These are phyloP conservation scores for Atethmia centrago DNA, from an alignment of 2,888 invertebrate species.

Conservation along the genomic window DNA sequence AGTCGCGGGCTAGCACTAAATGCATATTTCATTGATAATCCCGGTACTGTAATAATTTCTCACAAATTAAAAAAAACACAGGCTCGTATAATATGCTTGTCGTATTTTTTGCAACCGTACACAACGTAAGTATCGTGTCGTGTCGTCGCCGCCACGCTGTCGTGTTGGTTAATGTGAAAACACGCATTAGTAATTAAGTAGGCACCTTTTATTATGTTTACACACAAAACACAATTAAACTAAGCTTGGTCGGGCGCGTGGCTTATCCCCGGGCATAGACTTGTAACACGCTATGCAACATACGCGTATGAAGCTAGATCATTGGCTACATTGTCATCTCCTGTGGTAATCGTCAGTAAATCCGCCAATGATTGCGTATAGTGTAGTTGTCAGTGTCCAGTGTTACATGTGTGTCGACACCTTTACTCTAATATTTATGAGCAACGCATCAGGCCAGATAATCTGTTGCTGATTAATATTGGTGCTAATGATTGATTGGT, in stretches of 20 bases:
- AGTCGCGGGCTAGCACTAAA: too few species aligned
- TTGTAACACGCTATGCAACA: conserved; percentile 19
- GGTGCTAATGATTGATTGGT: conserved; percentile 28
- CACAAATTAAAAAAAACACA: conserved; percentile 5
- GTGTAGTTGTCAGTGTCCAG: not conserved
- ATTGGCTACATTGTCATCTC: conserved; percentile 22
- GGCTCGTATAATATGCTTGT: conserved; percentile 10
- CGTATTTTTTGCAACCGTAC: conserved; percentile 29
- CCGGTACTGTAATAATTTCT: not conserved
- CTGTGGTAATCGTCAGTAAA: not conserved
- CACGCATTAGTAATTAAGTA: conserved; percentile 50
- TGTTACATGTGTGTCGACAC: conserved; percentile 18
- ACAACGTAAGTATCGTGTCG: conserved; percentile 39
- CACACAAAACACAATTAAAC: conserved; percentile 47
- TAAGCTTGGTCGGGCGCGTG: conserved; percentile 41
- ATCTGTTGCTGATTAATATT: conserved; percentile 53
- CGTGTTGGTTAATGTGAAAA: conserved; percentile 52
- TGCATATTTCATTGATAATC: too few species aligned
- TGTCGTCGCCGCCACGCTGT: conserved; percentile 33
- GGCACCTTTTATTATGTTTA: conserved; percentile 58
- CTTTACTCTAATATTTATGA: conserved; percentile 51
- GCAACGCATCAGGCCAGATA: conserved; percentile 48
- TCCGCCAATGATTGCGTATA: not conserved
- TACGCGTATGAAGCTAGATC: not conserved
- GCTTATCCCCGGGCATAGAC: conserved; percentile 35